Evolutionary conservation across 2,113 vertebrate genomes (phyloP), one percentile per base, ranked within the genome.

Genomic region (Heptranchias perlo): DNA sequence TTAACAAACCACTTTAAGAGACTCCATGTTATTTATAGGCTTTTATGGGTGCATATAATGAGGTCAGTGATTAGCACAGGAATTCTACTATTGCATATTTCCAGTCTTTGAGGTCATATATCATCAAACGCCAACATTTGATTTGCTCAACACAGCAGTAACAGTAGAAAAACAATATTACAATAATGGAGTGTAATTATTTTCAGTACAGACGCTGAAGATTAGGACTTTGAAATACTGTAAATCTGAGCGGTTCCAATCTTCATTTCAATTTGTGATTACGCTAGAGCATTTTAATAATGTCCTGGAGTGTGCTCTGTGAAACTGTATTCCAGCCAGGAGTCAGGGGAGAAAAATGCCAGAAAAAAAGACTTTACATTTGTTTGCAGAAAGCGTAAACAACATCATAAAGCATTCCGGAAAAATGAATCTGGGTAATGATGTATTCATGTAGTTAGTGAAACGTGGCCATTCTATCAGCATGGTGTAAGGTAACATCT

Each of bases 1-100:
- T 52, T 91, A 35, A 58, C 52, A 91, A 91, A 91, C 52, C 87
- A 91, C 31, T 91, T 91, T 52, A 91, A 58, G 87, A n/a, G 52
- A 58, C 11, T 61, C 87, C 49, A 89, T 91, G 52, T 91, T 91
- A 91, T 61, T 91, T 91, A 58, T 35, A 58, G 52, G 11, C 87
- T 58, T 91, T 91, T 91, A 58, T n/a, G 87, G 52, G 87, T 58
- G 31, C 89, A 92, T 62, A 18, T n/a, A 39, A 62, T 92, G 89
- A 62, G 89, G 39, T 92, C 13, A 39, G 89, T 61, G 58, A 92
- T 92, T 62, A 92, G 58, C 35, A 62, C 89, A 62, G 89, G 54
- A 62, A 92, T 91, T 91, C 87, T 58, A 91, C 58, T n/a, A 35
- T n/a, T 62, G 31, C 4, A 62, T 35, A 92, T 61, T 62, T 92